Evolutionary conservation across 2,888 invertebrate genomes (phyloP).

Genomic region (Hypsopygia costalis): DNA sequence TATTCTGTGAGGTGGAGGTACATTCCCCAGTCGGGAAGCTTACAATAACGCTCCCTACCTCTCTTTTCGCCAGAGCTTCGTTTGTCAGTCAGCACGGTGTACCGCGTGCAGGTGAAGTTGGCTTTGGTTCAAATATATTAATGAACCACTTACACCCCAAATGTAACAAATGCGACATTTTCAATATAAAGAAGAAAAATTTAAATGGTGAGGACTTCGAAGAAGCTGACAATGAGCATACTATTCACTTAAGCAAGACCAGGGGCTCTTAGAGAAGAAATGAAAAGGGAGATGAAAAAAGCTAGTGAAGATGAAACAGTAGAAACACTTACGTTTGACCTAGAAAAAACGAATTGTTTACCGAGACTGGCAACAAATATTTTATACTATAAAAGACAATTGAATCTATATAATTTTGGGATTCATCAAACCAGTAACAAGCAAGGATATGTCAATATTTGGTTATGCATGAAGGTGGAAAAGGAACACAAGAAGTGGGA

Average conservation of each 20-base stretch:
- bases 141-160: too few species aligned
- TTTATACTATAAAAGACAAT: conserved; percentile 3
- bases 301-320: conserved; percentile 8
- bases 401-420: conserved; percentile 3
- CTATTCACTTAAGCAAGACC: conserved; percentile 11
- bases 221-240: too few species aligned
- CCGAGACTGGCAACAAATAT: conserved; percentile 3
- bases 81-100: too few species aligned
- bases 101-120: too few species aligned
- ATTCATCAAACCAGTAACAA: neutral
- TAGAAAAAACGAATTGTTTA: conserved; percentile 21
- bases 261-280: conserved; percentile 12
- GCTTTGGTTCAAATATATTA: too few species aligned
- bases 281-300: conserved; percentile 13
- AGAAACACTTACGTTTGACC: conserved; percentile 14
- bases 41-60: too few species aligned
- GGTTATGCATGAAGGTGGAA: conserved; percentile 13
- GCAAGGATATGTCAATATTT: conserved; percentile 8
- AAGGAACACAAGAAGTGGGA: conserved; percentile 13
- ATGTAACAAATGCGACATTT: conserved; percentile 12
- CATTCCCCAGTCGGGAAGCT: too few species aligned
- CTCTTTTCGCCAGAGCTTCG: too few species aligned
- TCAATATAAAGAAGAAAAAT: conserved; percentile 3
- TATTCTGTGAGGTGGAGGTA: too few species aligned
- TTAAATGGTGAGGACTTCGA: conserved; percentile 5